phyloP scores from a whole-genome alignment of 2,888 invertebrate species.

The Heteromurus nitidus region DNA sequence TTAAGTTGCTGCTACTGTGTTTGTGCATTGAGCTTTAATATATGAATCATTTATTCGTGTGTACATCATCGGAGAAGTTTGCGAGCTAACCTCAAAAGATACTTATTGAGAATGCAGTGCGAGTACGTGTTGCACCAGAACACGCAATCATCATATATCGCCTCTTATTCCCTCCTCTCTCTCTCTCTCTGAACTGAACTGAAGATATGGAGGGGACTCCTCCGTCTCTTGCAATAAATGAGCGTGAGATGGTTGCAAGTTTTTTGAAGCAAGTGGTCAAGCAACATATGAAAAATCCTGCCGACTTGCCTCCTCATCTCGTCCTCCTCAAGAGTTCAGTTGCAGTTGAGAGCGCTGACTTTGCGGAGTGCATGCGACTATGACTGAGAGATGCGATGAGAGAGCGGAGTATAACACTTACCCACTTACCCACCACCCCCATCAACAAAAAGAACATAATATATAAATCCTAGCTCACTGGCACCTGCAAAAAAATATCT shows the following conservation, averaged over 20 bases:
- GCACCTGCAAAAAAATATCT: background rate
- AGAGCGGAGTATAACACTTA: conserved; percentile 54
- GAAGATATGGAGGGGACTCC: no score
- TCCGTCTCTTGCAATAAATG: no score
- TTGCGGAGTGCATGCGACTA: conserved; percentile 4
- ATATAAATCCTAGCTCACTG: background rate
- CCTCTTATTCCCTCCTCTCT: no score
- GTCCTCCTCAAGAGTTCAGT: conserved; percentile 36
- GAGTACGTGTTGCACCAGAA: background rate
- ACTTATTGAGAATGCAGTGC: conserved; percentile 39
- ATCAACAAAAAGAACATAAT: no score
- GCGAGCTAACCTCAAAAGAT: conserved; percentile 50
- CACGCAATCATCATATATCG: no score
- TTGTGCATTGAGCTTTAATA: background rate
- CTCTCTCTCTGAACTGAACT: no score
- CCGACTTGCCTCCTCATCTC: background rate
- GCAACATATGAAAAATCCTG: conserved; percentile 30
- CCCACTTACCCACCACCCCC: conserved; percentile 50
- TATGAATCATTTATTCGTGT: conserved; percentile 12
- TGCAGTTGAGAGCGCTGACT: conserved; percentile 32
- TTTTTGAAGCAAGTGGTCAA: no score
- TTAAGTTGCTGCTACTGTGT: conserved; percentile 19
- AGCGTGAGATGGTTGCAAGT: conserved; percentile 6
- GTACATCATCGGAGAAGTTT: background rate
- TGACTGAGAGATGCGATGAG: conserved; percentile 1